Evolutionary conservation across 2,113 vertebrate genomes (phyloP).

Genomic region (Phainopepla nitens): DNA sequence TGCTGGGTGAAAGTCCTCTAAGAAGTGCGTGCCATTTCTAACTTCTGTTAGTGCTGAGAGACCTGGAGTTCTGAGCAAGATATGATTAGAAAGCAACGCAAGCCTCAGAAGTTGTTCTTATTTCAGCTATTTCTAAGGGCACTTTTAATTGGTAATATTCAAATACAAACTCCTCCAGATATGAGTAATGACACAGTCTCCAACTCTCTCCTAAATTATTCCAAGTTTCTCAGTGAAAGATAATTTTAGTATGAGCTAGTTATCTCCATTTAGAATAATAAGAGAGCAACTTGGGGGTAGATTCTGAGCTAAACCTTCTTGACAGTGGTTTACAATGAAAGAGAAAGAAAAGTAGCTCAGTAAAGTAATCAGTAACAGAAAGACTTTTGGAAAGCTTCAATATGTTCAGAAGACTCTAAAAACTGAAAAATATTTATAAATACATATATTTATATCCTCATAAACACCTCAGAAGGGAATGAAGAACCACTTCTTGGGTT

Average conservation of each 20-base stretch:
- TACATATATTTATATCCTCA: neutral
- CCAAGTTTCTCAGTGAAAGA: neutral
- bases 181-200: neutral
- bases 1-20: neutral
- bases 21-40: neutral
- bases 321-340: neutral
- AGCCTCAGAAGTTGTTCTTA: neutral
- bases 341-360: neutral
- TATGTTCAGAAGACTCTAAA: neutral
- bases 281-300: neutral
- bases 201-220: neutral
- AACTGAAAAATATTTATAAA: neutral
- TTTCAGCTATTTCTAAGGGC: neutral
- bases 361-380: neutral
- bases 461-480: neutral
- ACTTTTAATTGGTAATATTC: slow-evolving; percentile 36
- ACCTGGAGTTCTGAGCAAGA: neutral
- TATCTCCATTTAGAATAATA: neutral
- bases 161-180: slow-evolving; percentile 7
- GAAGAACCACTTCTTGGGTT: neutral
- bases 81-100: neutral
- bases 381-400: neutral
- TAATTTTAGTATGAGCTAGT: neutral
- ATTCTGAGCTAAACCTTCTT: neutral
- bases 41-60: neutral